A percentile compares a stretch with the other conserved stretches of the same genome.
phyloP scores from a whole-genome alignment of 1,140 invertebrate species.

The Drosophila fuyamai region DNA sequence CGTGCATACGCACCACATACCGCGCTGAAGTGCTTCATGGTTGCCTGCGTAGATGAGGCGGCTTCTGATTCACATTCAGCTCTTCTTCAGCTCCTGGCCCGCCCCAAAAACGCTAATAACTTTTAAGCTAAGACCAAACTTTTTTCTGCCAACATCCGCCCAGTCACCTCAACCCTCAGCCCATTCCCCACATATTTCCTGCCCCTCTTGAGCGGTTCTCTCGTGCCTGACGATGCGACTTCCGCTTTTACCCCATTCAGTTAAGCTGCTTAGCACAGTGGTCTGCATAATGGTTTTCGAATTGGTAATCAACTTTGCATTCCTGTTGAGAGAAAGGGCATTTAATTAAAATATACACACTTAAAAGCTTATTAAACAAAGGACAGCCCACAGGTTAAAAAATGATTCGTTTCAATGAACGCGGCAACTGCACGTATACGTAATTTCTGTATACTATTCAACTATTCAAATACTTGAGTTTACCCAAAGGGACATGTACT shows the following conservation, averaged over 20 bases:
- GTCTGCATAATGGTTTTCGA: neutral
- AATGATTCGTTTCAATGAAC: too few relatives aligned
- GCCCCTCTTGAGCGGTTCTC: slow-evolving; percentile 28
- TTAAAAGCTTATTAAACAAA: too few relatives aligned
- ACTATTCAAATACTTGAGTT: too few relatives aligned
- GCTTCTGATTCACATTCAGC: slow-evolving; percentile 34
- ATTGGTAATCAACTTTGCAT: neutral
- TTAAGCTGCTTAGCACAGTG: slow-evolving; percentile 53
- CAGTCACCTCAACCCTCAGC: slow-evolving; percentile 24
- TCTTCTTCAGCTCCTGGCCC: slow-evolving; percentile 1
- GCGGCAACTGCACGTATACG: neutral
- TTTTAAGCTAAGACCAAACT: slow-evolving; percentile 74
- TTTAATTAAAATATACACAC: too few relatives aligned
- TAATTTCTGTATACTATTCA: neutral
- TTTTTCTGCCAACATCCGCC: slow-evolving; percentile 52
- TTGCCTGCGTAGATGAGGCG: slow-evolving; percentile 30
- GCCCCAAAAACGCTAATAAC: slow-evolving; percentile 74
- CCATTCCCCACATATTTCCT: slow-evolving; percentile 14
- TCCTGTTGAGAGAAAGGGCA: too few relatives aligned
- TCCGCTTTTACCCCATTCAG: slow-evolving; percentile 73
- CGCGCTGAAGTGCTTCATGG: slow-evolving; percentile 30
- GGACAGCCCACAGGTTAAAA: too few relatives aligned
- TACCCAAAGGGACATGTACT: too few relatives aligned
- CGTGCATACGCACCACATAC: slow-evolving; percentile 20
- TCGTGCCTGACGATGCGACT: slow-evolving; percentile 73